Evolutionary conservation across 2,888 invertebrate species (phyloP), one percentile per base, ranked within the genome.

Genomic region (Zaprionus lineosus): DNA sequence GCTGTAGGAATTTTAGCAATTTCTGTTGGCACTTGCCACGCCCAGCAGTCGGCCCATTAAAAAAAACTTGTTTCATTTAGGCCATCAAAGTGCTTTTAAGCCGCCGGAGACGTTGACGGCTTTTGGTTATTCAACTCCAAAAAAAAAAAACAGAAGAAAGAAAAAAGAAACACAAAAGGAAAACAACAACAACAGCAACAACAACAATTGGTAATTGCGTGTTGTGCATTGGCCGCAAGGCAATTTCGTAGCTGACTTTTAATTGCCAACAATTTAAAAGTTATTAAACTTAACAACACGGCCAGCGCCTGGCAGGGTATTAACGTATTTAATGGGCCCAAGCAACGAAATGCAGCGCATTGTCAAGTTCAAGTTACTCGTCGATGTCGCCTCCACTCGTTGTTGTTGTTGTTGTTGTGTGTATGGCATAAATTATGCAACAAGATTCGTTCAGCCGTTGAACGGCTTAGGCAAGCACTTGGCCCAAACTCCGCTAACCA

Each of bases 301-400:
- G 44, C 7, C 21, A 21, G 7, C 28, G 12, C n/a, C 37, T 6
- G 57, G 21, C 56, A 60, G 15, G 58, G 36, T 34, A 58, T 7
- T 43, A 40, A 68, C 61, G 48, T 47, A 58, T 55, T 69, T 65
- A 83, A 79, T 75, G 59, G 56, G 66, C 60, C 59, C 44, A 50
- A 46, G 41, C 50, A 47, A 47, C 51, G 53, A 39, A 31, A 31
- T 46, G 56, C 76, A 55, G 50, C 34, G 53, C 70, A 77, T 58
- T 77, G 75, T 75, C 82, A 81, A 81, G 84, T 81, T 84, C 81
- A 81, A 84, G 84, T 81, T 75, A 69, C 33, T 40, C 39, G 51
- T 26, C 43, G 52, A 11, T 34, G 6, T 24, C 19, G 14, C n/a
- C 29, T 18, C n/a, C 40, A 36, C n/a, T 12, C 9, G 33, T 33